Evolutionary conservation across 2,888 invertebrate species (phyloP).

Genomic region (Zygaena filipendulae): DNA sequence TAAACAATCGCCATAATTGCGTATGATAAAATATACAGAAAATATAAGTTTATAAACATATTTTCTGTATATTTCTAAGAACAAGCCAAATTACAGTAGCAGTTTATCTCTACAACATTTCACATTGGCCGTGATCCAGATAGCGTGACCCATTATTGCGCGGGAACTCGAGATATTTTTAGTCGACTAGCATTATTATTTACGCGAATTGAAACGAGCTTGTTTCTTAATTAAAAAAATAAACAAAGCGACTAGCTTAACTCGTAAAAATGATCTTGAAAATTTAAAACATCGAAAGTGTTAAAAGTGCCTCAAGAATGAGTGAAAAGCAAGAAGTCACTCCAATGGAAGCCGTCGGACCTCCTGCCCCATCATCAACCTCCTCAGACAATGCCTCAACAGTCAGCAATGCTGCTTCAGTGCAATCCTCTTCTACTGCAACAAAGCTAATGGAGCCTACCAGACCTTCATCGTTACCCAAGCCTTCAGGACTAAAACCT

Average conservation of each 20-base stretch:
- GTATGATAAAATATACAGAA: too few relatives aligned
- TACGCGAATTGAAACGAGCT: too few relatives aligned
- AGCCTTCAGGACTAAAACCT: conserved; percentile 72
- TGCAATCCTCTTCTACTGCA: conserved; percentile 9
- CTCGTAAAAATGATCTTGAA: too few relatives aligned
- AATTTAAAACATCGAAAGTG: too few relatives aligned
- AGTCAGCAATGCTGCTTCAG: conserved; percentile 34
- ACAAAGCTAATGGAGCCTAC: conserved; percentile 28
- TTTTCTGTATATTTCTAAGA: too few relatives aligned
- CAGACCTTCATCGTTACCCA: conserved; percentile 51
- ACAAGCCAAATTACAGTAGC: too few relatives aligned
- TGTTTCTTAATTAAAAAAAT: too few relatives aligned
- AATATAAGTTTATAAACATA: too few relatives aligned
- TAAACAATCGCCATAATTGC: too few relatives aligned
- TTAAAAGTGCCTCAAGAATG: conserved; percentile 41
- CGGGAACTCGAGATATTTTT: conserved; percentile 63
- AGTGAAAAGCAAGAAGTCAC: conserved; percentile 43
- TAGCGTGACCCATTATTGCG: conserved; percentile 57
- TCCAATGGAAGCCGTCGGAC: conserved; percentile 24
- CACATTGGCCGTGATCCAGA: conserved; percentile 64
- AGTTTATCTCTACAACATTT: too few relatives aligned
- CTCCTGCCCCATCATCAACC: conserved; percentile 36
- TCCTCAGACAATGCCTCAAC: conserved; percentile 42
- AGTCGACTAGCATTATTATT: conserved; percentile 45
- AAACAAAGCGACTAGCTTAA: too few relatives aligned